Evolutionary conservation across 2,888 invertebrate species (phyloP).

Genomic region (Papilio demoleus): DNA sequence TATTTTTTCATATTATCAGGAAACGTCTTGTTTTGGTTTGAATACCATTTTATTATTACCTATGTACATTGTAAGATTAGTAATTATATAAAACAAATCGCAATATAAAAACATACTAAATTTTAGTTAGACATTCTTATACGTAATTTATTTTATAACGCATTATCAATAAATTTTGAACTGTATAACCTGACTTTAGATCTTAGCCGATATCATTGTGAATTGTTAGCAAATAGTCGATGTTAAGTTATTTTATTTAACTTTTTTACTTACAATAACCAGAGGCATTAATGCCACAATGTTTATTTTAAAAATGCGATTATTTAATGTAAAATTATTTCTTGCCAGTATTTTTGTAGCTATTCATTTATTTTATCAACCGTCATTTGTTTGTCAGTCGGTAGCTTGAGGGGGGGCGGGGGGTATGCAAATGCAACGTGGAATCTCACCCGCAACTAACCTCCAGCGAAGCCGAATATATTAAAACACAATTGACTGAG

Average conservation of each 20-base stretch:
- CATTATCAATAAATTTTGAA: too few species aligned
- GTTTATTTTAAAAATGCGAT: not conserved
- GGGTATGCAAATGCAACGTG: conserved; percentile 55
- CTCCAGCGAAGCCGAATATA: conserved; percentile 69
- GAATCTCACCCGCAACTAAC: conserved; percentile 66
- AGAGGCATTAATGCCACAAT: too few species aligned
- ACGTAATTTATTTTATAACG: too few species aligned
- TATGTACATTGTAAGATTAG: too few species aligned
- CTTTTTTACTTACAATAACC: too few species aligned
- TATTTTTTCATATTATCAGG: not conserved
- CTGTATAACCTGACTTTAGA: too few species aligned
- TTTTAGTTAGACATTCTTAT: too few species aligned
- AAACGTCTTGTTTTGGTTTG: conserved; percentile 8
- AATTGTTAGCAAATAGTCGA: too few species aligned
- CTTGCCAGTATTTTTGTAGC: conserved; percentile 25
- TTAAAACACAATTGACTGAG: conserved; percentile 67
- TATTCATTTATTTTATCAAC: conserved; percentile 18
- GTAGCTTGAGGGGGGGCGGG: conserved; percentile 42
- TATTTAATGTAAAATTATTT: conserved; percentile 29
- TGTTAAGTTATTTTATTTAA: too few species aligned
- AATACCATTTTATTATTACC: not conserved
- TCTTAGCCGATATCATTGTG: too few species aligned
- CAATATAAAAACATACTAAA: too few species aligned
- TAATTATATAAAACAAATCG: too few species aligned
- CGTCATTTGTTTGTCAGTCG: conserved; percentile 20